phyloP scores from a whole-genome alignment of 1,140 invertebrate genomes.

The Ladona fulva region DNA sequence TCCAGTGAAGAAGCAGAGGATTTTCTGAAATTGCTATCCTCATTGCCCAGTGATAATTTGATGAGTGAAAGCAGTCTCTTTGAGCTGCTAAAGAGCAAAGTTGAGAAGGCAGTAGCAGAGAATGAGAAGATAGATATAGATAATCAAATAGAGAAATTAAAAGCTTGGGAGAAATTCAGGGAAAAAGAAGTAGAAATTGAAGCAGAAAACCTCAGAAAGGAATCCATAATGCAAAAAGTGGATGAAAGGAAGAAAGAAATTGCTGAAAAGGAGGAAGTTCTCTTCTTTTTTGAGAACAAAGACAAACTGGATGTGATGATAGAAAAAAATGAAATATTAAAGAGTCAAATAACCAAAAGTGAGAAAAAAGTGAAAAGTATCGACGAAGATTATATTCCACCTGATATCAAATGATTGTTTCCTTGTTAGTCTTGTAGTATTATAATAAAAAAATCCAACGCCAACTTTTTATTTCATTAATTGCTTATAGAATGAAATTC shows the following conservation, averaged over 20 bases:
- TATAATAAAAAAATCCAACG: no score
- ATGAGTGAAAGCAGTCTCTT: no score
- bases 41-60: no score
- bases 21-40: no score
- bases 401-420: not conserved
- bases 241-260: constrained; percentile 30
- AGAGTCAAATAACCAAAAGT: not conserved
- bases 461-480: no score
- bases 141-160: constrained; percentile 23
- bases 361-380: not conserved
- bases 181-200: constrained; percentile 28
- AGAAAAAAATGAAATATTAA: constrained; percentile 12
- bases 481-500: no score
- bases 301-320: constrained; percentile 30
- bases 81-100: no score
- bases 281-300: constrained; percentile 38
- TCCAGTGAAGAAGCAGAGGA: no score
- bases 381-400: not conserved
- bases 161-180: constrained; percentile 28
- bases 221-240: constrained; percentile 27
- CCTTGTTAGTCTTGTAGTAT: no score
- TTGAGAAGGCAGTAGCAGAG: not conserved
- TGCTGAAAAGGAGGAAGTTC: constrained; percentile 29
- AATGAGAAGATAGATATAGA: constrained; percentile 27
- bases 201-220: constrained; percentile 25